These are phyloP conservation scores for Pantherophis guttatus DNA, from an alignment of 2,113 vertebrate genomes.

Conservation along the genomic window DNA sequence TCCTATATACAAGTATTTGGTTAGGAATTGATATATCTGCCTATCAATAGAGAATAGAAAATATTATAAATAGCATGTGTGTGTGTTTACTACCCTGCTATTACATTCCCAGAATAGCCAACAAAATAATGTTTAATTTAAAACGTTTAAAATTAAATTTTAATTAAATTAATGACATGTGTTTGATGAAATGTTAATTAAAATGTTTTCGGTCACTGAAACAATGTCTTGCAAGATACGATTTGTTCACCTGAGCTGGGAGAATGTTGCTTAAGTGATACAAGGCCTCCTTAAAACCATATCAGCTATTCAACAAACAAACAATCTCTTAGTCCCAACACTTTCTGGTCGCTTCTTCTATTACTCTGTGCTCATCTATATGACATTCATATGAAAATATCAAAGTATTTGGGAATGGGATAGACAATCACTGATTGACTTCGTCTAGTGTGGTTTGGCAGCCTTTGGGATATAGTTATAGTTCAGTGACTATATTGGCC, in stretches of 20 bases:
- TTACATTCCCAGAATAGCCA: background rate
- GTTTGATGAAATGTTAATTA: background rate
- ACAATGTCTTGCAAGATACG: background rate
- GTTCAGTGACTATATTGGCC: background rate
- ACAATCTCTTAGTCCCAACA: background rate
- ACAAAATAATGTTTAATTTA: background rate
- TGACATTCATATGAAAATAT: background rate
- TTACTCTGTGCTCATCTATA: background rate
- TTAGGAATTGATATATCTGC: background rate
- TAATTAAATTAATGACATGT: background rate
- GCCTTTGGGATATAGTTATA: background rate
- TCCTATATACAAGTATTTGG: background rate
- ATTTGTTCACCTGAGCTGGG: background rate
- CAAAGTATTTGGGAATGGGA: background rate
- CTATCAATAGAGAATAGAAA: background rate
- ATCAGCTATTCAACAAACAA: background rate
- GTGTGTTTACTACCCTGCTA: too few relatives aligned
- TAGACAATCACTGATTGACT: background rate
- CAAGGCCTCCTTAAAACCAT: background rate
- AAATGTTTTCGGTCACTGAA: background rate
- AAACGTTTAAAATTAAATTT: background rate
- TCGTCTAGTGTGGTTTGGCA: background rate
- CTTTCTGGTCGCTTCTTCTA: background rate
- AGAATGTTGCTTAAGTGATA: too few relatives aligned
- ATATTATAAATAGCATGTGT: background rate